These are phyloP conservation scores for Apaloderma vittatum DNA, from an alignment of 2,113 vertebrate species.

Conservation along the genomic window DNA sequence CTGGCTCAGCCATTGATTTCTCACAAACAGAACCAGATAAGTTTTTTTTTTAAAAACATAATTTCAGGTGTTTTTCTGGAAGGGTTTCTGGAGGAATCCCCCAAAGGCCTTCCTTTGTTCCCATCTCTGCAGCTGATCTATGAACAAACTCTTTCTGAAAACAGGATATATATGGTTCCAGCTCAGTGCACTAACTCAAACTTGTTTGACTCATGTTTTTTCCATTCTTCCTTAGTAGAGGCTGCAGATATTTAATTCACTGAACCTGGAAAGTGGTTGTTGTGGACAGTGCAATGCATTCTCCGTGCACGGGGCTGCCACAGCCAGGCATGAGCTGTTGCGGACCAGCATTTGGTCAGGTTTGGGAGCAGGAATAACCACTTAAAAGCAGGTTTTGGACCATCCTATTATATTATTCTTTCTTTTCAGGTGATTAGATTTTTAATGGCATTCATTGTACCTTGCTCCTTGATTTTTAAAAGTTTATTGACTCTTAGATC, in stretches of 20 bases:
- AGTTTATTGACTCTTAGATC: not conserved
- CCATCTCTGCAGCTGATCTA: not conserved
- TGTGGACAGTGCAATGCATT: not conserved
- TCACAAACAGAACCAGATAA: not conserved
- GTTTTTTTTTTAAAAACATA: not conserved
- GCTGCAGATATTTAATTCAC: not conserved
- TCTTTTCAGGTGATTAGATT: not conserved
- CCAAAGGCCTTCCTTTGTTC: not conserved
- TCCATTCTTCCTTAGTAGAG: not conserved
- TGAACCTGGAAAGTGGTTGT: not conserved
- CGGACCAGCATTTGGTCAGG: not conserved
- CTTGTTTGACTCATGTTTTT: not conserved
- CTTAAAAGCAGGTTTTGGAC: not conserved
- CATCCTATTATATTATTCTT: not conserved
- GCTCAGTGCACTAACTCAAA: not conserved
- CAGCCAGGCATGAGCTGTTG: rapidly evolving
- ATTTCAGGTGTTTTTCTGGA: not conserved
- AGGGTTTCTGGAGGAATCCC: not conserved
- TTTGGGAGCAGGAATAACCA: not conserved
- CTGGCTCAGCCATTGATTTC: not conserved
- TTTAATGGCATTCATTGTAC: not conserved
- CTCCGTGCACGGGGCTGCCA: rapidly evolving
- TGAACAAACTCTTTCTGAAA: not conserved
- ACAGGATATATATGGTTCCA: not conserved
- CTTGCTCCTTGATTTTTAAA: not conserved